Conservation (phyloP, 2,113 vertebrate species). For the Gymnobelideus leadbeateri region DNA sequence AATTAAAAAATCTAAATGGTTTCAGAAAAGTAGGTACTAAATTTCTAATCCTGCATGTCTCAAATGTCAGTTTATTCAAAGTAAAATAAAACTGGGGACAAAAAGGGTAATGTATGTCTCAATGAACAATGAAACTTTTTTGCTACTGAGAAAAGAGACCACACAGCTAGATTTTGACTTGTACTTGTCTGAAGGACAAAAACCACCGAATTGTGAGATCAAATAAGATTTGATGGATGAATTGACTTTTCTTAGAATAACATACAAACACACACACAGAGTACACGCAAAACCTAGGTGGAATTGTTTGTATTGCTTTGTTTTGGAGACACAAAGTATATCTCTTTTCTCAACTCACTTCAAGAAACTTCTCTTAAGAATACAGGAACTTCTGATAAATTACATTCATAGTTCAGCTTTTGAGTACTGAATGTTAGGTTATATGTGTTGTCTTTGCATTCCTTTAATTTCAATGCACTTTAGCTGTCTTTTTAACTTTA, state of each 20-base stretch:
- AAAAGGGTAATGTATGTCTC: not conserved
- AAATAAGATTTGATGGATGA: slow-evolving; percentile 50
- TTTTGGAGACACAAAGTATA: not conserved
- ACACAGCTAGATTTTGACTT: slow-evolving; percentile 57
- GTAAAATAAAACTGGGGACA: slow-evolving; percentile 32
- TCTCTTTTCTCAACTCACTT: slow-evolving; percentile 31
- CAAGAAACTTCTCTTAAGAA: not conserved
- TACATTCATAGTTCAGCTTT: not conserved
- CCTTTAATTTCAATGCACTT: not conserved
- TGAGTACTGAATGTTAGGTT: slow-evolving; percentile 13
- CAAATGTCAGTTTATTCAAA: slow-evolving; percentile 6
- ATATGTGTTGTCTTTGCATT: slow-evolving; percentile 15
- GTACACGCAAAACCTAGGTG: not conserved
- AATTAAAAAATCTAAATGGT: not conserved
- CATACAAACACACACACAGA: not conserved
- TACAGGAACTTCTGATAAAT: not conserved
- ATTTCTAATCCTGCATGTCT: not conserved
- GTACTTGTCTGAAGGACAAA: slow-evolving; percentile 54
- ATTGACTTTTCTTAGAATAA: slow-evolving; percentile 33
- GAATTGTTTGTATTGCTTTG: not conserved
- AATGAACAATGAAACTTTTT: slow-evolving; percentile 5
- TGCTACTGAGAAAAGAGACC: slow-evolving; percentile 39
- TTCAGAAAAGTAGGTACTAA: not conserved
- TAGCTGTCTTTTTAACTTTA: slow-evolving; percentile 23
- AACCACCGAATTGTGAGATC: slow-evolving; percentile 53